Evolutionary conservation across 2,888 invertebrate species (phyloP), one percentile per base, ranked within the genome.

Genomic region (Scaptodrosophila latifasciaeformis): DNA sequence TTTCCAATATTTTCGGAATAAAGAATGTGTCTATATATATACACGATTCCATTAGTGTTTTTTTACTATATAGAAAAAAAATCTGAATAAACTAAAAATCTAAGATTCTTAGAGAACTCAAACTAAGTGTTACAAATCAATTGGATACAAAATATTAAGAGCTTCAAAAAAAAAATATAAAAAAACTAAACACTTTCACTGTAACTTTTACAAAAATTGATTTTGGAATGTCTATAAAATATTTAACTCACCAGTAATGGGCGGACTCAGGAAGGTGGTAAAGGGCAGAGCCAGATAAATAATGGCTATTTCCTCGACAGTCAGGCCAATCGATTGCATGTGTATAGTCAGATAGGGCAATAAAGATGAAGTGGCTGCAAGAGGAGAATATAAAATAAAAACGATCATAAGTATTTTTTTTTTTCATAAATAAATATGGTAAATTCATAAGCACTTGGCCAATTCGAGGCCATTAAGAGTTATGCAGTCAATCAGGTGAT

Each of bases 331-430:
- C 81, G 93, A 86, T 86, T 93, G 94, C 96, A 96, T 96, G 87
- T 95, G 96, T 67, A 96, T 92, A 1, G 95, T 93, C 79, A 96
- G 87, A 85, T 95, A 96, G 0, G 96, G 96, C 54, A 96, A 87
- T 47, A 96, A 88, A 5, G 93, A 93, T 47, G 95, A 94, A 29
- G 94, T 92, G 46, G 94, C 95, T 92, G 85, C 21, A 88, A 88
- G 31, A 30, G 27, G 40, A 45, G 35, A 12, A 31, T 3, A 57
- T 34, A 19, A 5, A n/a, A 53, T n/a, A 21, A 19, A 15, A 17
- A 47, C 49, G 15, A 35, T 37, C 6, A 37, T n/a, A n/a, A n/a
- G n/a, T n/a, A n/a, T n/a, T n/a, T n/a, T n/a, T n/a, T n/a, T n/a
- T n/a, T n/a, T n/a, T n/a, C n/a, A n/a, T 34, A 34, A 49, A 18